Evolutionary conservation across 1,140 invertebrate species (phyloP), one percentile per base, ranked within the genome.

Genomic region (Bombus sylvicola): DNA sequence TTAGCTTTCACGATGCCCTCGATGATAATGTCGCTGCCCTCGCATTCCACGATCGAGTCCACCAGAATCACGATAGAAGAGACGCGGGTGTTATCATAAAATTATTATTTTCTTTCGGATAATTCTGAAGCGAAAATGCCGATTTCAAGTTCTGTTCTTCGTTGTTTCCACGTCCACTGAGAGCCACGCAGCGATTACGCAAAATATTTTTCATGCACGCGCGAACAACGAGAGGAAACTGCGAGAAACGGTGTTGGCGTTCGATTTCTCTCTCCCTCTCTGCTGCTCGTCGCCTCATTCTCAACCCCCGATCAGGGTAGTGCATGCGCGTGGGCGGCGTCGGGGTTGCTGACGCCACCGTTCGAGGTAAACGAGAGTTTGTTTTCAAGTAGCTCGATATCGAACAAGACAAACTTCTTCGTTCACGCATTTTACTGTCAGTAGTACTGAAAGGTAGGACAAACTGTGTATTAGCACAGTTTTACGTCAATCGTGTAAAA

Each of bases 201-300:
- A 66, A 64, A 66, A 76, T 71, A 59, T 39, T 78, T 76, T 81
- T 73, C 76, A 43, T 81, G 64, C 78, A 75, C 89, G 82, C 89
- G 73, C 80, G 85, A 79, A 66, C 76, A 84, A 78, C 81, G 57
- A 77, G 76, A 90, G 66, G 75, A 89, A 82, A 90, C 89, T 90
- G 88, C 57, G 86, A 90, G 83, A 83, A 78, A 81, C 79, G 75
- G 66, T 80, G 88, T 90, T 81, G 77, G 86, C 79, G 86, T 90
- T 90, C 89, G 87, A 90, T 90, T 82, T 88, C 82, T 79, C 77
- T 22, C 47, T 72, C 53, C 75, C 71, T 68, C 22, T 53, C 76
- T 81, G 41, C 25, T 22, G 41, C 37, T 57, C 59, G 57, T 25
- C 71, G 74, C 12, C 53, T 34, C 25, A 3, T 43, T 31, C 25